Evolutionary conservation across 2,113 vertebrate genomes (phyloP), one percentile per base, ranked within the genome.

Genomic region (Sciurus niger): DNA sequence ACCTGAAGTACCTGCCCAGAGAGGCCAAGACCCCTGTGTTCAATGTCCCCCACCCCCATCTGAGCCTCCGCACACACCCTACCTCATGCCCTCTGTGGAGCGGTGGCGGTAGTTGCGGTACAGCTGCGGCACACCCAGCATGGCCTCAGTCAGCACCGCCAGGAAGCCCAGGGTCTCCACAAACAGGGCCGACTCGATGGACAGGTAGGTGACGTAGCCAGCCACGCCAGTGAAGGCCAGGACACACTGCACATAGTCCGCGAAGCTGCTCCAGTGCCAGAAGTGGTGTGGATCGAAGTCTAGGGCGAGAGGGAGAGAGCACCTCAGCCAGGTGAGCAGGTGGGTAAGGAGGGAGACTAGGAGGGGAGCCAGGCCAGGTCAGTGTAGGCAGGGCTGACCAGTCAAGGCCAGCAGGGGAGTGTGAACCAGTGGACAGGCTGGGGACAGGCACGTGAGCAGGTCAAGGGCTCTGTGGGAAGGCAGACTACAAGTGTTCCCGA

Each of bases 61-160:
- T 55, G 37, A 0, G 2, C 37, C 37, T 63, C 58, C 40, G 3
- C 40, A 40, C 40, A 8, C 22, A 20, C 51, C 88, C 25, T 98
- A 99, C 99, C 99, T 99, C 99, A 99, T 99, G 97, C 99, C 99
- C 95, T 99, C 99, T 0, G 99, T 99, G 5, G 99, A 99, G 84
- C 98, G 99, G 97, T 99, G 99, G 97, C 98, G 99, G 93, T 99
- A 98, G 98, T 99, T 99, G 82, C 99, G 99, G 98, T 99, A 99
- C 83, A 99, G 99, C 97, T 99, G 99, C 0, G 99, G 99, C 2
- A 99, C 98, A 0, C 99, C 99, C 96, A 99, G 97, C 99, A 99
- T 99, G 48, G 99, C 99, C 95, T 99, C 99, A 0, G 99, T 99
- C 98, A 99, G 99, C 80, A 99, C 99, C 0, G 99, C 99, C 82